These are phyloP conservation scores for Nineta flava DNA, from an alignment of 2,888 invertebrate genomes.

Conservation along the genomic window DNA sequence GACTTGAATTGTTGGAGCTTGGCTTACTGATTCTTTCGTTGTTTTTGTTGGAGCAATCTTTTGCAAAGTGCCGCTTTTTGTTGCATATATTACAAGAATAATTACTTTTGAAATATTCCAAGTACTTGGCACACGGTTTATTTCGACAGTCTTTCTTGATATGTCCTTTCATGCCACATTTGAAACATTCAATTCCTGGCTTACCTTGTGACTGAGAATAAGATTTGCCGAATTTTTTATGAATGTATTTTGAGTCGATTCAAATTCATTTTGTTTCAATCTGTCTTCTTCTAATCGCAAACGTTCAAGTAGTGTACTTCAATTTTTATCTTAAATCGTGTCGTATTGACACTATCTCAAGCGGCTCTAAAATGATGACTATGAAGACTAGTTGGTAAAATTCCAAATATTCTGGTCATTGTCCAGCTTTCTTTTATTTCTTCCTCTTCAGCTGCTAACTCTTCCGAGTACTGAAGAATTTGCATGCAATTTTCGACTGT, in stretches of 20 bases:
- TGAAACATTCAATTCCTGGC: conserved; percentile 10
- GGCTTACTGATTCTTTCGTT: too few species aligned
- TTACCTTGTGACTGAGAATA: not conserved
- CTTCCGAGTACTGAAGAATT: conserved; percentile 8
- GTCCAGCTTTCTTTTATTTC: conserved; percentile 10
- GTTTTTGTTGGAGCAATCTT: conserved; percentile 10
- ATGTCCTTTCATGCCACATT: conserved; percentile 13
- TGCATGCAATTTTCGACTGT: conserved; percentile 10
- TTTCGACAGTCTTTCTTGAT: conserved; percentile 13
- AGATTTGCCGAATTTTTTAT: too few species aligned
- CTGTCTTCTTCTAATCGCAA: conserved; percentile 3
- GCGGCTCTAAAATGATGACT: conserved; percentile 1
- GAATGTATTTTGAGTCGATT: not conserved
- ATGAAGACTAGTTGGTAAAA: conserved; percentile 7
- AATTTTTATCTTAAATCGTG: not conserved
- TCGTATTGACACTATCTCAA: not conserved
- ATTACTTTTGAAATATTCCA: conserved; percentile 16
- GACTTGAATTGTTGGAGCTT: too few species aligned
- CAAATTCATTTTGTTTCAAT: not conserved
- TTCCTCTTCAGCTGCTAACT: conserved; percentile 8
- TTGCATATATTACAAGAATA: conserved; percentile 16
- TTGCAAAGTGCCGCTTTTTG: conserved; percentile 16
- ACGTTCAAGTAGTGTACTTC: conserved; percentile 1
- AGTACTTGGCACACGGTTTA: conserved; percentile 14
- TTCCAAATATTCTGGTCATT: conserved; percentile 9